These are phyloP conservation scores for Magallana ariakensis DNA, from an alignment of 1,140 invertebrate species.

Conservation along the genomic window DNA sequence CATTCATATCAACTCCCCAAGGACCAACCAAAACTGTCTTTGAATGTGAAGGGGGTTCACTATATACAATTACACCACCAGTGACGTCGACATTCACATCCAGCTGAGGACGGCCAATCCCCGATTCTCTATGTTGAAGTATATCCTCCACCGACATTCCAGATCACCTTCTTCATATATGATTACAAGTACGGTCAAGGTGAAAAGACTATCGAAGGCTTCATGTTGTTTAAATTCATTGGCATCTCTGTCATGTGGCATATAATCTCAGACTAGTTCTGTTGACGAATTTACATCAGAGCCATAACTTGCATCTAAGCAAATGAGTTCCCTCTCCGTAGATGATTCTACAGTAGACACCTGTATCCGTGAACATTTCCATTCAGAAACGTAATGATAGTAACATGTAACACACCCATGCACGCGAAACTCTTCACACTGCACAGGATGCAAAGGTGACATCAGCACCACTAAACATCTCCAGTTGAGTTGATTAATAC, in stretches of 20 bases:
- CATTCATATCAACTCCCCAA: background rate
- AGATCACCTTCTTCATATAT: background rate
- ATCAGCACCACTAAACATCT: background rate
- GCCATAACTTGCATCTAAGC: background rate
- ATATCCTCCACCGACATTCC: conserved; percentile 13
- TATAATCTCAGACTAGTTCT: background rate
- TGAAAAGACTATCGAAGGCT: conserved; percentile 33
- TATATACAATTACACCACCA: conserved; percentile 2
- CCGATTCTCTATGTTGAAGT: background rate
- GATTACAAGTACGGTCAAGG: background rate
- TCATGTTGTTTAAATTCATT: background rate
- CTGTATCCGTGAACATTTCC: background rate
- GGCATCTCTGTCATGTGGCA: background rate
- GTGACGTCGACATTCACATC: background rate
- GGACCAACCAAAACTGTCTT: background rate
- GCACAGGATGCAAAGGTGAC: background rate
- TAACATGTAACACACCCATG: background rate
- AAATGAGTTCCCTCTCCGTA: background rate
- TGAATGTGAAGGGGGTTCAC: background rate
- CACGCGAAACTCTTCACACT: background rate
- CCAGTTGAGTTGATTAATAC: background rate
- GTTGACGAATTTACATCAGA: background rate
- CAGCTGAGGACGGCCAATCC: background rate
- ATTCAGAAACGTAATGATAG: no score
- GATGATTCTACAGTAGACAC: background rate